Conservation (phyloP, 2,888 invertebrate species). For the Hofmannophila pseudospretella region DNA sequence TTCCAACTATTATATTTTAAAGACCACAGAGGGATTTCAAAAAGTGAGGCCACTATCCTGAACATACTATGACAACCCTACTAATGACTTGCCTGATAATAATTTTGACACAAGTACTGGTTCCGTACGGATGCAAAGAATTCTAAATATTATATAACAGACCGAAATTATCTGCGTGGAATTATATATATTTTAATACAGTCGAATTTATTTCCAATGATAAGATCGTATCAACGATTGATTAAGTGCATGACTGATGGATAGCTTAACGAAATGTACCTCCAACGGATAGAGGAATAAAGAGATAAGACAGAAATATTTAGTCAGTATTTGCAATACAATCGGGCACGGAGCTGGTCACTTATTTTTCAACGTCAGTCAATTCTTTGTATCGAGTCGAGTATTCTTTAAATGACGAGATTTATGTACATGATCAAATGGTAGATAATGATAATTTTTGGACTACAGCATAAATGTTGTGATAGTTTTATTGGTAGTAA, state of each 20-base stretch:
- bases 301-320: slow-evolving; percentile 49
- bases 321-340: slow-evolving; percentile 48
- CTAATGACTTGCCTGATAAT: too few species aligned
- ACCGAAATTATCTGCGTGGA: too few species aligned
- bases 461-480: background rate
- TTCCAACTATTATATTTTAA: too few species aligned
- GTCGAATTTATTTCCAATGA: slow-evolving; percentile 18
- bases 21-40: too few species aligned
- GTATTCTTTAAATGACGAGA: slow-evolving; percentile 19
- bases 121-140: too few species aligned
- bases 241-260: slow-evolving; percentile 14
- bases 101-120: too few species aligned
- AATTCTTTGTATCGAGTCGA: slow-evolving; percentile 28
- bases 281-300: slow-evolving; percentile 33
- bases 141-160: too few species aligned
- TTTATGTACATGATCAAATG: slow-evolving; percentile 4
- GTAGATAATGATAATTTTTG: background rate
- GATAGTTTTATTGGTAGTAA: background rate
- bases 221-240: slow-evolving; percentile 14
- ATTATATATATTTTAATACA: too few species aligned
- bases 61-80: too few species aligned
- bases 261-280: slow-evolving; percentile 28
- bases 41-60: too few species aligned
- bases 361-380: slow-evolving; percentile 59
- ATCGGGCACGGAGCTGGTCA: slow-evolving; percentile 38